Evolutionary conservation across 2,888 invertebrate genomes (phyloP), one percentile per base, ranked within the genome.

Genomic region (Tinea trinotella): DNA sequence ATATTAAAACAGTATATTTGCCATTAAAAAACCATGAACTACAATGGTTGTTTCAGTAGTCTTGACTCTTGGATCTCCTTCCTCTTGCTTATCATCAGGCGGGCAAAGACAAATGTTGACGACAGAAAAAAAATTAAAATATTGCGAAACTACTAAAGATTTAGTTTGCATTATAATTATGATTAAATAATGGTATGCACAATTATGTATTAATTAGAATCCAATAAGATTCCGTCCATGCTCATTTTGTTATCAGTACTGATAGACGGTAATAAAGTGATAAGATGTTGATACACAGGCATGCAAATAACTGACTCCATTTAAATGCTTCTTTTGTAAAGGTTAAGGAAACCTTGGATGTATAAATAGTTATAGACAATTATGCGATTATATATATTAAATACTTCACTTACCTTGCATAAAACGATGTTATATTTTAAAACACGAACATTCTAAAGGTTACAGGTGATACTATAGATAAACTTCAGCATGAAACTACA

Each of bases 401-500:
- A 2, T 40, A n/a, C 40, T 12, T 40, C 12, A 74, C 76, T 71
- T 62, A 76, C 76, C 69, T 70, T 69, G 62, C 69, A 70, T 68
- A 69, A 62, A 74, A 66, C 61, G 63, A 59, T 58, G 62, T 54
- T 52, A 57, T 56, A 56, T 57, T n/a, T n/a, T 57, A 52, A 40
- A 40, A 40, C 2, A 40, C 15, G 7, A 6, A 5, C 40, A 12
- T 40, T 40, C 7, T 13, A 40, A 40, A n/a, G 40, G 40, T 40
- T 40, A 40, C 13, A 40, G 40, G 40, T 40, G n/a, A 40, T 13
- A 40, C 12, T 15, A 40, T 40, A 7, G 4, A 30, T 30, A 30
- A 40, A 40, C 40, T 40, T 40, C 12, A 40, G 30, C 30, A 2
- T 4, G 7, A 30, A 30, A 30, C n/a, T n/a, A 30, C 30, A 30